A percentile compares a stretch with the other conserved stretches of the same genome.
Evolutionary conservation across 2,797 vertebrate genomes (phyloP).

Genomic region (Darevskia mixta): DNA sequence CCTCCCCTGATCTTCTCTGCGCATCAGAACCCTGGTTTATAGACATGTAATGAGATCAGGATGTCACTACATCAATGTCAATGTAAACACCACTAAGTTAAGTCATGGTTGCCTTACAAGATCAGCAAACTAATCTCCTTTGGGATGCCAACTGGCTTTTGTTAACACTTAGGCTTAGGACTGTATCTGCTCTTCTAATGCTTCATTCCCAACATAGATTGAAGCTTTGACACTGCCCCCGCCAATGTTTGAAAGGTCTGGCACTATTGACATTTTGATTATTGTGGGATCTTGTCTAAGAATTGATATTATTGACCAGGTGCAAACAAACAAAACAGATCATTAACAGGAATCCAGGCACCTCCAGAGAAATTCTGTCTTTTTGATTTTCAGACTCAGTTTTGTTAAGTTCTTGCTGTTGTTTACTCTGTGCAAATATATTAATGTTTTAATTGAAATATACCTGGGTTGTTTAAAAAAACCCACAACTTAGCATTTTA

Average conservation of each 20-base stretch:
- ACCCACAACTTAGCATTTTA: constrained; percentile 15
- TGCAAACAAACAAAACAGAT: constrained; percentile 40
- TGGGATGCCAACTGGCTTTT: constrained; percentile 83
- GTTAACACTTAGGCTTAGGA: constrained; percentile 77
- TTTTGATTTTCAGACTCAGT: not conserved
- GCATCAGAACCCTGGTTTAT: constrained; percentile 84
- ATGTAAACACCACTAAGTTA: constrained; percentile 82
- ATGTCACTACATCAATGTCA: constrained; percentile 86
- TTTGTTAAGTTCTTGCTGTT: constrained; percentile 5
- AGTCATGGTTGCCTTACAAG: constrained; percentile 83
- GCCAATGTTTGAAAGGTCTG: constrained; percentile 39
- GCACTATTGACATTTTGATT: constrained; percentile 35
- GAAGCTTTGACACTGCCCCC: constrained; percentile 43
- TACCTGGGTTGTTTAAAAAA: not conserved
- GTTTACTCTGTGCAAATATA: constrained; percentile 3
- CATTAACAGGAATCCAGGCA: constrained; percentile 33
- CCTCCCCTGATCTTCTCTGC: constrained; percentile 75
- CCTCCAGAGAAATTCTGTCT: accelerated
- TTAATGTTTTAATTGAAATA: constrained; percentile 33
- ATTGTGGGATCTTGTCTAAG: constrained; percentile 20
- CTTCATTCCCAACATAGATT: constrained; percentile 41
- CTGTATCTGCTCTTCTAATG: constrained; percentile 62
- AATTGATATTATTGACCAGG: constrained; percentile 55
- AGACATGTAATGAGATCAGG: constrained; percentile 93
- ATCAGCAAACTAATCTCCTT: constrained; percentile 87